Evolutionary conservation across 2,113 vertebrate genomes (phyloP).

Genomic region (Ophthalmolycus amberensis): DNA sequence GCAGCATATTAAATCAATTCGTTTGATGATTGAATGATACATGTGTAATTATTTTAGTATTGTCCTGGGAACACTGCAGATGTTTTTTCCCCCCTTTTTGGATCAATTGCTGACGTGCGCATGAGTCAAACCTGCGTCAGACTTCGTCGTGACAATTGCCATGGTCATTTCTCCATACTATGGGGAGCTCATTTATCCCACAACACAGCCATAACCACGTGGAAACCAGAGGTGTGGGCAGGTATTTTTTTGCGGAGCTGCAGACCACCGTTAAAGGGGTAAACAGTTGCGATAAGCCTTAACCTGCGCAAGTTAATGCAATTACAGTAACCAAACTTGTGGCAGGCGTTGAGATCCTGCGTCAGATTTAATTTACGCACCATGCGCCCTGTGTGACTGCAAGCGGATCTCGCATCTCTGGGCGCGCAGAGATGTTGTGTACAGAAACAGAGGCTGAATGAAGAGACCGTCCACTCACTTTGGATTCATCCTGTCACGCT

Average conservation of each 20-base stretch:
- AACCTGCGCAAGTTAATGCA: slow-evolving; percentile 42
- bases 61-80: slow-evolving; percentile 71
- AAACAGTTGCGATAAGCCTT: not conserved
- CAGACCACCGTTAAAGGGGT: not conserved
- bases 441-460: slow-evolving; percentile 53
- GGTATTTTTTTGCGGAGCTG: not conserved
- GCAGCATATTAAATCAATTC: not conserved
- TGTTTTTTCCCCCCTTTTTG: slow-evolving; percentile 24
- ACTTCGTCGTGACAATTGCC: slow-evolving; percentile 77
- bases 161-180: slow-evolving; percentile 68
- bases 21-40: slow-evolving; percentile 17
- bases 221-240: slow-evolving; percentile 34
- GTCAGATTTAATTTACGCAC: slow-evolving; percentile 76
- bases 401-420: slow-evolving; percentile 55
- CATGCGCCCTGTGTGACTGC: slow-evolving; percentile 61
- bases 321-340: slow-evolving; percentile 51
- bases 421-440: slow-evolving; percentile 67
- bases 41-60: slow-evolving; percentile 10
- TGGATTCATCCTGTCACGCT: slow-evolving; percentile 26
- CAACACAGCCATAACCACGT: slow-evolving; percentile 67
- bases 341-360: slow-evolving; percentile 68
- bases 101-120: slow-evolving; percentile 75
- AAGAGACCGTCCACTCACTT: slow-evolving; percentile 27
- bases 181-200: slow-evolving; percentile 36
- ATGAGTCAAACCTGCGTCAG: slow-evolving; percentile 85